A percentile compares a stretch with the other conserved stretches of the same genome.
Evolutionary conservation across 2,113 vertebrate genomes (phyloP).

Genomic region (Orcinus orca): DNA sequence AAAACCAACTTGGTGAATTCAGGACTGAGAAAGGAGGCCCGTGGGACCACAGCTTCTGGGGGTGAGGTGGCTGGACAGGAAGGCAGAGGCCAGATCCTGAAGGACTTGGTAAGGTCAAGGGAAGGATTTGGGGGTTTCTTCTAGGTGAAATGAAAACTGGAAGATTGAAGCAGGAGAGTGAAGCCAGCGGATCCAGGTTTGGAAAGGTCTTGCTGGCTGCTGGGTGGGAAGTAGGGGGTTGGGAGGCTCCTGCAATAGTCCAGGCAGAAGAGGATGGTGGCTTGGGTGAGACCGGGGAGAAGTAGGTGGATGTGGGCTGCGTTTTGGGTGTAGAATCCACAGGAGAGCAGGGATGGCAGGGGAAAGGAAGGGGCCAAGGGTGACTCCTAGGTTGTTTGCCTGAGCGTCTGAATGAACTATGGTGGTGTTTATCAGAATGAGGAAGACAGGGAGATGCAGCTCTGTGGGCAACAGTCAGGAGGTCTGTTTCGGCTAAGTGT

Average conservation of each 20-base stretch:
- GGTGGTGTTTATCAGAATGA: slow-evolving; percentile 8
- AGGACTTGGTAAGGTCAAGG: neutral
- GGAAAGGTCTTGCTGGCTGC: neutral
- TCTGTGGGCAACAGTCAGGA: neutral
- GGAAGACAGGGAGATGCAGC: neutral
- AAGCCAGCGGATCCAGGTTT: neutral
- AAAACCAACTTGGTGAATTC: neutral
- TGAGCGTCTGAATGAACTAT: neutral
- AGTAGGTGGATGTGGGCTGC: neutral
- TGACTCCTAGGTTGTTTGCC: neutral
- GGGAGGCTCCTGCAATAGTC: neutral
- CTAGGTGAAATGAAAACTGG: neutral
- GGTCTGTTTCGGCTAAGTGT: neutral
- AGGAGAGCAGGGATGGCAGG: neutral
- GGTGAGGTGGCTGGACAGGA: neutral
- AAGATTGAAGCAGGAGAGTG: neutral
- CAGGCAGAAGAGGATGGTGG: neutral
- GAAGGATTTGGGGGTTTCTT: neutral
- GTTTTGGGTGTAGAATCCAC: neutral
- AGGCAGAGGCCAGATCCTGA: neutral
- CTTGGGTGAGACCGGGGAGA: neutral
- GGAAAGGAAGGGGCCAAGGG: neutral
- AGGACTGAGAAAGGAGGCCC: neutral
- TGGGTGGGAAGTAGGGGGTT: neutral
- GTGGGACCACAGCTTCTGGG: neutral